These are phyloP conservation scores for Cyanocitta stelleri DNA, from an alignment of 2,113 vertebrate species.

Conservation along the genomic window DNA sequence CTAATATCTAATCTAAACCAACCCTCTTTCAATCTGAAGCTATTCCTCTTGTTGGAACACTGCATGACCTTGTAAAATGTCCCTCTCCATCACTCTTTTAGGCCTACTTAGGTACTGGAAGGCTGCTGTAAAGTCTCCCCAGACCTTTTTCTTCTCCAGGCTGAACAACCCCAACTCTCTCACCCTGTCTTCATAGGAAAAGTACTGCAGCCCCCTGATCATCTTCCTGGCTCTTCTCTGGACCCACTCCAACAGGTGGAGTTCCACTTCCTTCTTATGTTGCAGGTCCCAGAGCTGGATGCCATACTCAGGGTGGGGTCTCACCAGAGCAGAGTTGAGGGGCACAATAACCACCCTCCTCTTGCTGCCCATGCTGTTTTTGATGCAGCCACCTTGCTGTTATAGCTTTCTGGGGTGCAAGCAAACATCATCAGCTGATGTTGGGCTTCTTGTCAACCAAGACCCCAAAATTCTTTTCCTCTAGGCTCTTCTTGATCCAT, in stretches of 20 bases:
- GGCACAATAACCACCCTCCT: neutral
- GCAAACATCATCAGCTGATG: accelerated
- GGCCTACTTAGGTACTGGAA: neutral
- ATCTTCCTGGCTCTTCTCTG: neutral
- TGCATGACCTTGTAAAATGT: neutral
- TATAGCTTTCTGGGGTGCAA: neutral
- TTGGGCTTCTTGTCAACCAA: neutral
- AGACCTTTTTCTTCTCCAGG: neutral
- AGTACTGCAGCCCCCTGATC: neutral
- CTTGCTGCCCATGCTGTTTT: neutral
- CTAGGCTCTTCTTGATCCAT: neutral
- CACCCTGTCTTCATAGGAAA: neutral
- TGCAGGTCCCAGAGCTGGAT: neutral
- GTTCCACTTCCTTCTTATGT: neutral
- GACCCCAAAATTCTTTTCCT: neutral
- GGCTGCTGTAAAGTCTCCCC: neutral
- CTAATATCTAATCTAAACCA: neutral
- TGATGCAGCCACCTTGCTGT: neutral
- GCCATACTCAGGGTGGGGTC: neutral
- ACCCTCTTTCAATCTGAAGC: neutral
- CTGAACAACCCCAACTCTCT: neutral
- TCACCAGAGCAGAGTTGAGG: neutral
- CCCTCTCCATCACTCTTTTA: neutral
- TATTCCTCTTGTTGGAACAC: neutral
- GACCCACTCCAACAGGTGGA: no score